Percentiles rank a stretch among this genome's conserved stretches.
Evolutionary conservation across 37 sponge, comb jelly and placozoan species (phyloP).

Genomic region (Halichondria panicea): DNA sequence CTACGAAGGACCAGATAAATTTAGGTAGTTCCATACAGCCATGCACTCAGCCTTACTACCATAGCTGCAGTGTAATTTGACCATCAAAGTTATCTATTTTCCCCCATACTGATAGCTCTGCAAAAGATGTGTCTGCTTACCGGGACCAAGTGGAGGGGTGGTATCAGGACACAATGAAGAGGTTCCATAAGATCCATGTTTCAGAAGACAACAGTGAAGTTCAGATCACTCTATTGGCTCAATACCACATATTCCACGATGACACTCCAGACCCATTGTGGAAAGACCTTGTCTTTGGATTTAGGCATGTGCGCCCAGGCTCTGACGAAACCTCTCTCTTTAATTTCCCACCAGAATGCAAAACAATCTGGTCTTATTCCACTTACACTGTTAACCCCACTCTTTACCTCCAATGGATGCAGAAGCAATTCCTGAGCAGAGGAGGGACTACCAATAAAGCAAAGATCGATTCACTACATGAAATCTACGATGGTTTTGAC

Average conservation of each 20-base stretch:
- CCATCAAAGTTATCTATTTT: no score
- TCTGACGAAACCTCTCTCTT: conserved; percentile 14
- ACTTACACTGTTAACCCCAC: conserved; percentile 36
- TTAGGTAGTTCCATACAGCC: no score
- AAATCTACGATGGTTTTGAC: conserved; percentile 33
- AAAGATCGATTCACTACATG: conserved; percentile 27
- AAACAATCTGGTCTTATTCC: conserved; percentile 12
- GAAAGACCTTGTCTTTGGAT: conserved; percentile 45
- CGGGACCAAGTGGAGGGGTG: no score
- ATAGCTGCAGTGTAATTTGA: no score
- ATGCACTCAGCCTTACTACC: no score
- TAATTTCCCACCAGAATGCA: not conserved
- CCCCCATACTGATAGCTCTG: no score
- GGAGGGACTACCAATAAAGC: conserved; percentile 44
- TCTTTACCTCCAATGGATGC: conserved; percentile 59
- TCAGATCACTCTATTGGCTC: not conserved
- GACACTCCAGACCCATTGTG: conserved; percentile 29
- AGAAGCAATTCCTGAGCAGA: conserved; percentile 3
- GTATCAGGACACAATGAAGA: no score
- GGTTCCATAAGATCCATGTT: conserved; percentile 13
- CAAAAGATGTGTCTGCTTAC: no score
- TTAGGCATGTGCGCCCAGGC: conserved; percentile 4
- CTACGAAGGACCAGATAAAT: conserved; percentile 36
- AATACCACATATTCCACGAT: not conserved
- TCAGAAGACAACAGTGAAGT: conserved; percentile 15